Conservation (phyloP, 1,140 invertebrate species). For the Meloidogyne floridensis region DNA sequence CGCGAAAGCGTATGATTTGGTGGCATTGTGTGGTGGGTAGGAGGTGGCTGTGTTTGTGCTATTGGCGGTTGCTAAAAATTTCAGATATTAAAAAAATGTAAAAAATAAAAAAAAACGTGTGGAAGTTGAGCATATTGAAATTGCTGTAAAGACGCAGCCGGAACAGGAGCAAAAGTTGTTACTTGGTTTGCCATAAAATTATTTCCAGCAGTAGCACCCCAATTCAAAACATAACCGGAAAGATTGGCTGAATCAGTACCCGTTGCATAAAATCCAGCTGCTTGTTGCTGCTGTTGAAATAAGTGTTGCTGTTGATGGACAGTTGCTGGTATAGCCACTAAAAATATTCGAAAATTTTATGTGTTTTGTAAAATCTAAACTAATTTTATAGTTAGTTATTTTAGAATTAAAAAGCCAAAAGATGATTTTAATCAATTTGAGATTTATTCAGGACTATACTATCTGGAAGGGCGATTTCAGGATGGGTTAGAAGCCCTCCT, state of each 20-base stretch:
- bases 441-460: no score
- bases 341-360: not conserved
- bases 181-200: not conserved
- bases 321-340: not conserved
- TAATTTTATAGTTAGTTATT: no score
- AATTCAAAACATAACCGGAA: not conserved
- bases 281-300: conserved; percentile 5
- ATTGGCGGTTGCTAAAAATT: not conserved
- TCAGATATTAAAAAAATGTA: no score
- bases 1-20: not conserved
- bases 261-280: not conserved
- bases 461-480: no score
- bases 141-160: not conserved
- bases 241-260: not conserved
- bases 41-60: not conserved
- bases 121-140: not conserved
- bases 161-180: conserved; percentile 1
- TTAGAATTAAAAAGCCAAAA: no score
- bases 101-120: not conserved
- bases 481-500: no score
- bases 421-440: no score
- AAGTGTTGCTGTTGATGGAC: not conserved
- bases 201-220: not conserved
- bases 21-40: not conserved
- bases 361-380: no score